Base-by-base conservation (phyloP, 2,888 invertebrate genomes). In the Ophonus ardosiacus region DNA sequence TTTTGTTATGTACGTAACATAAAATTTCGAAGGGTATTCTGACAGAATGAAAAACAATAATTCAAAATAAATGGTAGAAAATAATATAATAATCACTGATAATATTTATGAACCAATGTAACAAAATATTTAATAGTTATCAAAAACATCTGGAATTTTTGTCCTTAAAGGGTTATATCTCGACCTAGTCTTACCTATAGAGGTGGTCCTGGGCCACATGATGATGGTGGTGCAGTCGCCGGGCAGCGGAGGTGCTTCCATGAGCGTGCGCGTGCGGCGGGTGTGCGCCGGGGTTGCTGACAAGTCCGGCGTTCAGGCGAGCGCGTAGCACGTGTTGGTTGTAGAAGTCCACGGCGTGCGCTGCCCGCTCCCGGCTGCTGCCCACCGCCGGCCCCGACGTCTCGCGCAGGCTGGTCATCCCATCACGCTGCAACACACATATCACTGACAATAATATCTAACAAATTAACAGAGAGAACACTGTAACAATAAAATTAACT, bases 281-380 rank as follows among this genome's bases (percentile, higher is more conserved):
- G 18, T 74, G 71, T n/a, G 71, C 71, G 10, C 71, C 40, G 8
- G 56, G 61, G 38, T 61, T 78, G 51, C 38, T 31, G 57, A 85
- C 78, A 90, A 92, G 89, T 17, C 92, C 92, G n/a, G 92, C 92
- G 87, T 91, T 91, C 80, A 91, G 90, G 87, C 92, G 90, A 18
- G 92, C 92, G 85, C 91, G 90, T 86, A 92, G 91, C 85, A 93
- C 92, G 88, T 92, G 92, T 86, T 90, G 92, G 89, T 93, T 93
- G 90, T 93, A 93, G 88, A 92, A 93, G 87, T 93, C 93, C 84
- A 93, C 92, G 43, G 93, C 92, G 88, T 92, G 92, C 87, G 92
- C 91, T 85, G 92, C 90, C 85, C 92, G 90, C 87, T 92, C 92
- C 81, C 92, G 89, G 85, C 89, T 88, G 81, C 85, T 89, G 87